Base-by-base conservation (phyloP, 2,888 invertebrate species). In the Andrena bucephala region DNA sequence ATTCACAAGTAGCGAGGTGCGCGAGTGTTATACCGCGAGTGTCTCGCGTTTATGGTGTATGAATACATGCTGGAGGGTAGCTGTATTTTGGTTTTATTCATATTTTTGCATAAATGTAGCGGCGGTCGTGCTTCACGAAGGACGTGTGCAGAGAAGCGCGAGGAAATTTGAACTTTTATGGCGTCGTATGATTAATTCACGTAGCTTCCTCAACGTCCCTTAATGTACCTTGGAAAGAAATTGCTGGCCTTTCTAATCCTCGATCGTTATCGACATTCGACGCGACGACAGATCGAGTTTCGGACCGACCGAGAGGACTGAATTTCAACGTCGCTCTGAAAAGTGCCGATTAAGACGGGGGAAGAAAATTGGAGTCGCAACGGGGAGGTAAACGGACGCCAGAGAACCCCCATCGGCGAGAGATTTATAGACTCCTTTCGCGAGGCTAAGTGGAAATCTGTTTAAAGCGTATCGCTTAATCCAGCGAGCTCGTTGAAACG, bases 301-400 rank as follows among this genome's bases (percentile, higher is more conserved):
- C 36, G 10, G n/a, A 16, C 42, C 33, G 36, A 24, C 16, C 29
- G 16, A 27, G 42, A 13, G 16, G 24, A 66, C 31, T 69, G 77
- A 77, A 79, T 79, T 65, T 57, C 77, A 29, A 52, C 57, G 79
- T 31, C 57, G 70, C 7, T 78, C 33, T 80, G 48, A 69, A 69
- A 73, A 60, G 59, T 24, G 24, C 36, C 73, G 80, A 79, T 73
- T 66, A 69, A 66, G 52, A 33, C 27, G 74, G 62, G 36, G 10
- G 67, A 57, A 60, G 70, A 57, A 81, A 75, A 81, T 75, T 81
- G 75, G 54, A 75, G 31, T 31, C 27, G 62, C 80, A 42, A 36
- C 60, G 78, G 31, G 66, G 59, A 66, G 65, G 68, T 68, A 72
- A 77, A 81, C 63, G 71, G 72, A 42, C 29, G 8, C 24, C 52